phyloP scores from a whole-genome alignment of 2,888 invertebrate genomes.

The Ashinkailepas kermadecensis region DNA sequence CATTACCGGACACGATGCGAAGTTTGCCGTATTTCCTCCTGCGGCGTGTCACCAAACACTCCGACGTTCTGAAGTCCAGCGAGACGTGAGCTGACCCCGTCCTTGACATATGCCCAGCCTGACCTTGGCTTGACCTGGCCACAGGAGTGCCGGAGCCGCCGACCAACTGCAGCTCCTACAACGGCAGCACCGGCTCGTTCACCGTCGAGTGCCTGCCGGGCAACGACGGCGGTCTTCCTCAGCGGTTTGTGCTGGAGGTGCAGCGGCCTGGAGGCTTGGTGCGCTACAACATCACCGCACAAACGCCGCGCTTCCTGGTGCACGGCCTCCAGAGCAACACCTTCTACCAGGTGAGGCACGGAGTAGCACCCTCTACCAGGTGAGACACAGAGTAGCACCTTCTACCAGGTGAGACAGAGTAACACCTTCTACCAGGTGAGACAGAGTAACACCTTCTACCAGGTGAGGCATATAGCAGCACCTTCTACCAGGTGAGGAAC shows the following conservation, averaged over 20 bases:
- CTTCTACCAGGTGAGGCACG: conserved; percentile 46
- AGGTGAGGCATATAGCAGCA: conserved; percentile 44
- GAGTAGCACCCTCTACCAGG: too few species aligned
- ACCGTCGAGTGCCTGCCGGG: conserved; percentile 54
- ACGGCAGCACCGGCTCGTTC: conserved; percentile 73
- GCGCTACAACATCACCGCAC: conserved; percentile 31
- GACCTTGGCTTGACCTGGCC: conserved; percentile 33
- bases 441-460: conserved; percentile 44
- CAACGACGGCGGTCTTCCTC: conserved; percentile 63
- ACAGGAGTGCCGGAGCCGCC: conserved; percentile 79
- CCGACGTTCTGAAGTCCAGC: too few species aligned
- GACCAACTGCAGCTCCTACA: conserved; percentile 75
- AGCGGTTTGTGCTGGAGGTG: conserved; percentile 74
- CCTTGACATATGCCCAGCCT: background rate
- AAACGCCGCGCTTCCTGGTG: conserved; percentile 30
- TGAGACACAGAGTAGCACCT: too few species aligned
- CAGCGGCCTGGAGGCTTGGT: conserved; percentile 58
- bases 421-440: too few species aligned
- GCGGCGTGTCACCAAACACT: too few species aligned
- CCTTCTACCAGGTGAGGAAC: too few species aligned
- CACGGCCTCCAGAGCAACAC: conserved; percentile 44
- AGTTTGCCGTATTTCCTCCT: too few species aligned
- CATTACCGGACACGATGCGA: too few species aligned
- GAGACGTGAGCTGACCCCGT: background rate
- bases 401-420: too few species aligned